Evolutionary conservation across 2,113 vertebrate genomes (phyloP), one percentile per base, ranked within the genome.

Genomic region (Apeltes quadracus): DNA sequence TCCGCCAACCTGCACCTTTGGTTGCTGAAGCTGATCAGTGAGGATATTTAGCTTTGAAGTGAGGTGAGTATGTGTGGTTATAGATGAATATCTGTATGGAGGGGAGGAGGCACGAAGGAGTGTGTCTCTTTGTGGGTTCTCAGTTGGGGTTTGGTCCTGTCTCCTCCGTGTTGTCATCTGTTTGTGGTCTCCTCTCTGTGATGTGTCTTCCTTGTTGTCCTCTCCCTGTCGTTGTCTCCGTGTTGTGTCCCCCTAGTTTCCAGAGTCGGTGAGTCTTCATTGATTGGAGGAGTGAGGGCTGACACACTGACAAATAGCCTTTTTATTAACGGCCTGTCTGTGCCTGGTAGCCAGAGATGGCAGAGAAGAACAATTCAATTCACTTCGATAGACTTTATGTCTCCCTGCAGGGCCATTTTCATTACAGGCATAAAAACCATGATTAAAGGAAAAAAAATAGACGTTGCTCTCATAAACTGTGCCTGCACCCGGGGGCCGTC

Each of bases 231-330:
- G 32, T 48, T 41, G 25, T 12, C 25, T 41, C 18, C 20, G 12
- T 55, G 44, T 77, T 43, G 34, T n/a, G 57, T 79, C 77, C 61
- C 77, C 44, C 43, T 36, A 68, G 63, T 63, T 59, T 75, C 63
- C 78, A 62, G 71, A 83, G 63, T 71, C 23, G 36, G 62, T 61
- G 74, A 80, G 75, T 70, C 63, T 48, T 78, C 87, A 90, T 89
- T 91, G 88, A 92, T 84, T 89, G 70, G 53, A 75, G 76, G 57
- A 69, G 62, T 25, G 55, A 72, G 79, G 11, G 79, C 77, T 88
- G 89, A 90, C 87, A 89, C 86, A 75, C 84, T 87, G 89, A 89
- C 82, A 88, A 89, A 89, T 83, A 87, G 87, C 73, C 84, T 88
- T 84, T 90, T 89, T 90, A 91, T 90, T 85, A 89, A 87, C 59